phyloP scores from a whole-genome alignment of 2,888 invertebrate genomes.

The Agrilus cyanescens region DNA sequence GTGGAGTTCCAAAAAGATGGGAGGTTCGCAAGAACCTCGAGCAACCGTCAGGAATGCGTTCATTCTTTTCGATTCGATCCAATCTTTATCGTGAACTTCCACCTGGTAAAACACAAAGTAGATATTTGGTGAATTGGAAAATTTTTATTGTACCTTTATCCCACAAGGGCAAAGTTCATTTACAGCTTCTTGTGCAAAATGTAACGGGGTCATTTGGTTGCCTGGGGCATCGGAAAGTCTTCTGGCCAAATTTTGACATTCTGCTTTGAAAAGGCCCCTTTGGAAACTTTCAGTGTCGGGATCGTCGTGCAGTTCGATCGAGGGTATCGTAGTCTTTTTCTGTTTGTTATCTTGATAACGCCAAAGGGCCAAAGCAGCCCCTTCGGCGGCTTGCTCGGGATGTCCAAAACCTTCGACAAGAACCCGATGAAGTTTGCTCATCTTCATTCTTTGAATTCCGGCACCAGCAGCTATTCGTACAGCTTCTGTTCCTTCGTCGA shows the following conservation, averaged over 20 bases:
- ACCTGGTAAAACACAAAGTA: too few relatives aligned
- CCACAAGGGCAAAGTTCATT: constrained; percentile 51
- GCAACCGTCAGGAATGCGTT: constrained; percentile 54
- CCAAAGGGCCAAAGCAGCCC: constrained; percentile 47
- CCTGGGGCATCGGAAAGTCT: constrained; percentile 64
- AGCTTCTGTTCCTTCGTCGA: constrained; percentile 58
- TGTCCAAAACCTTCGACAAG: constrained; percentile 47
- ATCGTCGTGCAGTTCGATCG: constrained; percentile 41
- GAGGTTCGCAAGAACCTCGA: constrained; percentile 53
- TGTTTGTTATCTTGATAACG: constrained; percentile 50
- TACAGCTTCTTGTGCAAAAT: constrained; percentile 54
- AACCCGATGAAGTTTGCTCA: constrained; percentile 40
- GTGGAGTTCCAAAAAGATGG: constrained; percentile 50
- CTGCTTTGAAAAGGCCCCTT: constrained; percentile 49
- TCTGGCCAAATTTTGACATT: constrained; percentile 67
- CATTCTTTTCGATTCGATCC: constrained; percentile 55
- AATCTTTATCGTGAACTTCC: constrained; percentile 47
- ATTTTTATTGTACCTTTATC: constrained; percentile 25
- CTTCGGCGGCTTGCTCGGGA: constrained; percentile 57
- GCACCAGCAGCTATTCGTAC: constrained; percentile 55
- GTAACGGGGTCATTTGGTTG: constrained; percentile 65
- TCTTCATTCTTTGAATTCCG: constrained; percentile 37
- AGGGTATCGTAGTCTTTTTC: constrained; percentile 36
- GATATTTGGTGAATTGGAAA: constrained; percentile 1
- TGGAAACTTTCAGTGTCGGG: constrained; percentile 46